These are phyloP conservation scores for Protophormia terraenovae DNA, from an alignment of 2,888 invertebrate species.

Conservation along the genomic window DNA sequence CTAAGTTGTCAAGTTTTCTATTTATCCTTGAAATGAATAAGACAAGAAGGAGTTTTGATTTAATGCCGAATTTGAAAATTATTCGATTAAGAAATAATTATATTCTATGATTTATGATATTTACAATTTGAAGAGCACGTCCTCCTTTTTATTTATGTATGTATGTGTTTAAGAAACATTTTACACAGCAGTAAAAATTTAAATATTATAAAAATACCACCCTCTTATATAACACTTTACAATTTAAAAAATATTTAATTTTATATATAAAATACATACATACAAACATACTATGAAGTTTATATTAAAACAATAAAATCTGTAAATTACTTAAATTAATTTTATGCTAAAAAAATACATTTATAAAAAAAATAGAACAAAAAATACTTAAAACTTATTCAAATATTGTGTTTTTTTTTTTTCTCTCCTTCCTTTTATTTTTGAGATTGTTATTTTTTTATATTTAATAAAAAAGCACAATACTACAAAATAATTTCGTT, in stretches of 20 bases:
- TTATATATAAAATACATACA: not conserved
- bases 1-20: not conserved
- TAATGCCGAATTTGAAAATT: not conserved
- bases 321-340: slow-evolving; percentile 36
- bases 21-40: too few relatives aligned
- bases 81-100: not conserved
- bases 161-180: not conserved
- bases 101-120: not conserved
- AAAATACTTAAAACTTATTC: not conserved
- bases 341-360: slow-evolving; percentile 5
- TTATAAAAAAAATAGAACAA: slow-evolving; percentile 12
- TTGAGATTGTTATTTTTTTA: not conserved
- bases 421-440: too few relatives aligned
- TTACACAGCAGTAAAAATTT: not conserved
- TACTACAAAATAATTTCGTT: not conserved
- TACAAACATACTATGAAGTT: slow-evolving; percentile 40
- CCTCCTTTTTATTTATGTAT: not conserved
- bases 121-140: not conserved
- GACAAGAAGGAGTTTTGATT: not conserved
- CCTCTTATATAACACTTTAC: not conserved
- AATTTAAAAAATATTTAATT: slow-evolving; percentile 18
- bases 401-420: not conserved
- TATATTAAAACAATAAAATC: slow-evolving; percentile 3
- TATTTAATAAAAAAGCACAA: not conserved
- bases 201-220: not conserved